Conservation (phyloP, 2,888 invertebrate species). For the Hartigia nigra region DNA sequence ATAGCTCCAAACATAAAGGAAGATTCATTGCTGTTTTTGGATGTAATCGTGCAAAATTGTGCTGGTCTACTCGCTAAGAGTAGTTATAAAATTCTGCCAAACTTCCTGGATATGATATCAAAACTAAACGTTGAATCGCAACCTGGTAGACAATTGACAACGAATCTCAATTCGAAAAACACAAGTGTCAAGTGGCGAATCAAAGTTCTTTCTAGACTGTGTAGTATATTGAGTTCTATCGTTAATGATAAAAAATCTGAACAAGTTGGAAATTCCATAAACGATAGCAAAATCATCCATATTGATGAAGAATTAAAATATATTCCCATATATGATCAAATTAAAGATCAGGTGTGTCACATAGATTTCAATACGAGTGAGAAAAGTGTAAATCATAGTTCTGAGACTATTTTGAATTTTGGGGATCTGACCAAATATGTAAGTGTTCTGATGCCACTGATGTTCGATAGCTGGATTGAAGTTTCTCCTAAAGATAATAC, state of each 20-base stretch:
- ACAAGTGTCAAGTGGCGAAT: slow-evolving; percentile 84
- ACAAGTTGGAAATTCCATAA: slow-evolving; percentile 16
- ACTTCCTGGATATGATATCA: slow-evolving; percentile 88
- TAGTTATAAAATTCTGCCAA: slow-evolving; percentile 78
- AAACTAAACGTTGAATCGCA: slow-evolving; percentile 74
- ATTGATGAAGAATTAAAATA: slow-evolving; percentile 28
- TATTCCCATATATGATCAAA: slow-evolving; percentile 41
- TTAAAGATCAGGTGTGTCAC: slow-evolving; percentile 32
- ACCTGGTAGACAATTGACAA: slow-evolving; percentile 75
- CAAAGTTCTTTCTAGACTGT: slow-evolving; percentile 79
- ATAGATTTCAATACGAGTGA: slow-evolving; percentile 41
- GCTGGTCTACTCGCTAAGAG: slow-evolving; percentile 76
- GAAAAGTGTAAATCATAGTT: slow-evolving; percentile 49
- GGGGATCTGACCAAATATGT: slow-evolving; percentile 73
- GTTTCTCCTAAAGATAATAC: slow-evolving; percentile 70
- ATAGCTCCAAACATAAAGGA: slow-evolving; percentile 84
- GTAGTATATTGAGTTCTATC: slow-evolving; percentile 70
- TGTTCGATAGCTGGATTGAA: slow-evolving; percentile 89
- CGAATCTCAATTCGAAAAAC: slow-evolving; percentile 77
- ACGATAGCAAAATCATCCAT: slow-evolving; percentile 14
- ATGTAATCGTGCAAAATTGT: slow-evolving; percentile 77
- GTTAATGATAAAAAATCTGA: slow-evolving; percentile 43
- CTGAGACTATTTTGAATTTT: slow-evolving; percentile 60
- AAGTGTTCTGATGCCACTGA: slow-evolving; percentile 77
- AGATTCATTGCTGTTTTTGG: slow-evolving; percentile 83